These are phyloP conservation scores for Sebastes alutus DNA, from an alignment of 2,797 vertebrate genomes.

Conservation along the genomic window DNA sequence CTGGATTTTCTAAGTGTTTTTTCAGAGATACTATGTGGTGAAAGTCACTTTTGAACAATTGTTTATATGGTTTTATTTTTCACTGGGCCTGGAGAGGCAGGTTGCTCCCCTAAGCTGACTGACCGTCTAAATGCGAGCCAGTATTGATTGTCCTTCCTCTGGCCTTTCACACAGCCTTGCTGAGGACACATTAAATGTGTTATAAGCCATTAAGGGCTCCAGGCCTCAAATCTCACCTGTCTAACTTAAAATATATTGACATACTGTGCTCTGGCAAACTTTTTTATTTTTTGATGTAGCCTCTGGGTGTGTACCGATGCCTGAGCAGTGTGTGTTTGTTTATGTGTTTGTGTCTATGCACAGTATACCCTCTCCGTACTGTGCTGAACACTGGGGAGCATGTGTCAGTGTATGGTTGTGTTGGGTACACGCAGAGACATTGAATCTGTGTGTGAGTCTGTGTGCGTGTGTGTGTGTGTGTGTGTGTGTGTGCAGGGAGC, in stretches of 20 bases:
- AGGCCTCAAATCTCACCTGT: constrained; percentile 71
- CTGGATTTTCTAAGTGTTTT: constrained; percentile 32
- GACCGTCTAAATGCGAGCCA: constrained; percentile 64
- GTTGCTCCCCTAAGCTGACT: constrained; percentile 67
- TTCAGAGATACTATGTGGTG: constrained; percentile 10
- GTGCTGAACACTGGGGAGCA: constrained; percentile 61
- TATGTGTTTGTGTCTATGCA: constrained; percentile 25
- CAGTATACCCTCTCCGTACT: constrained; percentile 30
- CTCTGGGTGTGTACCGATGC: constrained; percentile 55
- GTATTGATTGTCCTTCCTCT: constrained; percentile 77
- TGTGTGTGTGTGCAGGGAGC: constrained; percentile 53
- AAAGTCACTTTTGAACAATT: constrained; percentile 48
- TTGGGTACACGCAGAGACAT: constrained; percentile 59
- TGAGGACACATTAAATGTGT: constrained; percentile 79
- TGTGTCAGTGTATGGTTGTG: constrained; percentile 58
- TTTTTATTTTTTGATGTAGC: constrained; percentile 50
- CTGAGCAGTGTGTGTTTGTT: constrained; percentile 3
- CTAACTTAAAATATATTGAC: constrained; percentile 71
- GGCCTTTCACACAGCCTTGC: constrained; percentile 69
- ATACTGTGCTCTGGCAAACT: constrained; percentile 57
- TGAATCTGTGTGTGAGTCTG: constrained; percentile 47
- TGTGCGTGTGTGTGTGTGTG: constrained; percentile 29
- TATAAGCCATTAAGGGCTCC: constrained; percentile 76
- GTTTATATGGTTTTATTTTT: constrained; percentile 60
- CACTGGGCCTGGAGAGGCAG: constrained; percentile 53